phyloP scores from a whole-genome alignment of 92 coral and sea anemone species.

The Diadumene lineata region DNA sequence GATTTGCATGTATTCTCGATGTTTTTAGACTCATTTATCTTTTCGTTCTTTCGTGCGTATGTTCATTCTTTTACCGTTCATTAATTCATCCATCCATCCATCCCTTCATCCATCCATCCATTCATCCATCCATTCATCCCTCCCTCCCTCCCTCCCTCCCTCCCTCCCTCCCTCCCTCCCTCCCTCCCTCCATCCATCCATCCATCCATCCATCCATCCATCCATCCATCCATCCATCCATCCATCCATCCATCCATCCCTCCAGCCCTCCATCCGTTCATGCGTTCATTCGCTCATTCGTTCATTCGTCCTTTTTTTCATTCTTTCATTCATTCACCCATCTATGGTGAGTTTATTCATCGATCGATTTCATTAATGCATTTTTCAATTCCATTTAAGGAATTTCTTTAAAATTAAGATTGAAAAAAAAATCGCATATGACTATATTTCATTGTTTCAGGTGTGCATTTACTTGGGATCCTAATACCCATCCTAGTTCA shows the following conservation, averaged over 20 bases:
- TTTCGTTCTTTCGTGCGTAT: too few relatives aligned
- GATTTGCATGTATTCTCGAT: neutral
- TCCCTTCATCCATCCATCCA: neutral
- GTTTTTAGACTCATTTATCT: neutral
- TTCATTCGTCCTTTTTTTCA: neutral
- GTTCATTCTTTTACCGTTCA: neutral
- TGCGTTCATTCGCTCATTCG: neutral
- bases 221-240: neutral
- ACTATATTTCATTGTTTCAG: conserved; percentile 38
- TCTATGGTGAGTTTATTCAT: neutral
- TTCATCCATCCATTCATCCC: neutral
- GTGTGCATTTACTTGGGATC: conserved; percentile 83
- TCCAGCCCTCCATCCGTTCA: neutral
- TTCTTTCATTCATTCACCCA: neutral
- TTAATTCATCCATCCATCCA: neutral
- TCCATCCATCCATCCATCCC: neutral
- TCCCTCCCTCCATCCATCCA: neutral
- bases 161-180: neutral
- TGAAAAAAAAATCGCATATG: too few relatives aligned
- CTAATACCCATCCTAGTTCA: conserved; percentile 87
- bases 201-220: neutral
- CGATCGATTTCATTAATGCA: neutral
- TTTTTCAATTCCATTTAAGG: too few relatives aligned
- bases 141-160: neutral
- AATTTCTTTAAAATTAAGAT: too few relatives aligned